Conservation (phyloP, 2,888 invertebrate genomes). For the Stenolophus ochropezus region DNA sequence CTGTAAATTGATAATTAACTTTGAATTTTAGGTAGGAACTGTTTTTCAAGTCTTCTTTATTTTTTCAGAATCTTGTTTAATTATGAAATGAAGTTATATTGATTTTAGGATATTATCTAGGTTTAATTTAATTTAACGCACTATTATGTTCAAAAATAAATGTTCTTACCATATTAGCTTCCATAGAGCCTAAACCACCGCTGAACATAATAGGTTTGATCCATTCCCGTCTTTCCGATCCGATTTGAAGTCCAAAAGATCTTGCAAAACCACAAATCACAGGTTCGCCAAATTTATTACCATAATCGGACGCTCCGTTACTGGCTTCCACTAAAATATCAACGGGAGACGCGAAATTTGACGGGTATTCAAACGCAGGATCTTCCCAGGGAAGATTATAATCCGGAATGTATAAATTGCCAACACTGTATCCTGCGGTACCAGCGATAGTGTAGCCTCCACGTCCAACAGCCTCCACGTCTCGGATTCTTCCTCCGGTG, state of each 20-base stretch:
- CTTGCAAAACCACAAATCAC: slow-evolving; percentile 93
- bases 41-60: too few relatives aligned
- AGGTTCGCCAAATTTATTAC: slow-evolving; percentile 99
- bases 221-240: slow-evolving; percentile 84
- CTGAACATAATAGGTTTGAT: slow-evolving; percentile 99
- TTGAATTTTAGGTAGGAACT: too few relatives aligned
- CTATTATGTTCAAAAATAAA: neutral
- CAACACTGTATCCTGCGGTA: slow-evolving; percentile 97
- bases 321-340: slow-evolving; percentile 96
- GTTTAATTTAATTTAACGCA: too few relatives aligned
- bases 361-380: slow-evolving; percentile 83
- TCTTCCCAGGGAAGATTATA: slow-evolving; percentile 94
- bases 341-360: slow-evolving; percentile 91
- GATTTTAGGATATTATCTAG: too few relatives aligned
- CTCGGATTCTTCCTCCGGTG: slow-evolving; percentile 95
- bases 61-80: too few relatives aligned
- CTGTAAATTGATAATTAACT: too few relatives aligned
- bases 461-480: slow-evolving; percentile 95
- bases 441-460: slow-evolving; percentile 96
- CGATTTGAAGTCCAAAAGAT: slow-evolving; percentile 84
- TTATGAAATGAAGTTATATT: too few relatives aligned
- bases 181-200: slow-evolving; percentile 95
- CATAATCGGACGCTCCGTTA: slow-evolving; percentile 98
- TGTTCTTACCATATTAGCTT: slow-evolving; percentile 79
- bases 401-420: slow-evolving; percentile 92